Base-by-base conservation (phyloP, 2,888 invertebrate genomes). In the Esperia sulphurella region DNA sequence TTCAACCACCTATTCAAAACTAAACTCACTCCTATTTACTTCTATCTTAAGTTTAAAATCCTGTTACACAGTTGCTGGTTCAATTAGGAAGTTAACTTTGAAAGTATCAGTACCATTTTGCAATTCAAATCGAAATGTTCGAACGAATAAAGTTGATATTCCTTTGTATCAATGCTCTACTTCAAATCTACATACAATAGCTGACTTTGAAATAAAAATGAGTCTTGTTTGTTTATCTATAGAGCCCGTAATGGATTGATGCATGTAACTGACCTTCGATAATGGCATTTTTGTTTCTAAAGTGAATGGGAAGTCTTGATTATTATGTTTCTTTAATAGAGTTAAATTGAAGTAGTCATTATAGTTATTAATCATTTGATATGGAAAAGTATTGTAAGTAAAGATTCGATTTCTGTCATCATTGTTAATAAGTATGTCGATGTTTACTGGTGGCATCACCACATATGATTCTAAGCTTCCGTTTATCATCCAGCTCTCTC, bases 211-310 rank as follows among this genome's bases (percentile, higher is more conserved):
- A 48, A 43, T 45, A 37, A 31, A 39, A 51, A 50, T 54, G 47
- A 37, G 37, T 48, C 43, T 47, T 58, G 49, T 48, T 51, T 14
- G 45, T 38, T 48, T 42, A 48, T 42, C 39, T 21, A 41, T 45
- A 51, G 47, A 29, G 52, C 21, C 45, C 35, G 39, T 41, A 41
- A 48, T 50, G 8, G 8, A 5, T 28, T 43, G 39, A 21, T 41
- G 43, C 13, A 30, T 48, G 8, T 30, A 29, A 31, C 42, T 60
- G 57, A 60, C 58, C 60, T 60, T 54, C 48, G 50, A 8, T 52
- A 58, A 57, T 55, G 52, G 52, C 42, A 58, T 55, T 55, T 50
- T 52, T 58, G 53, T 51, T 54, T 53, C 48, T 48, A 51, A 59
- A 48, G 59, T 58, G 56, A 60, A 48, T 49, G 55, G 59, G 46